phyloP scores from a whole-genome alignment of 1,140 invertebrate genomes.

The Notospermus geniculatus region DNA sequence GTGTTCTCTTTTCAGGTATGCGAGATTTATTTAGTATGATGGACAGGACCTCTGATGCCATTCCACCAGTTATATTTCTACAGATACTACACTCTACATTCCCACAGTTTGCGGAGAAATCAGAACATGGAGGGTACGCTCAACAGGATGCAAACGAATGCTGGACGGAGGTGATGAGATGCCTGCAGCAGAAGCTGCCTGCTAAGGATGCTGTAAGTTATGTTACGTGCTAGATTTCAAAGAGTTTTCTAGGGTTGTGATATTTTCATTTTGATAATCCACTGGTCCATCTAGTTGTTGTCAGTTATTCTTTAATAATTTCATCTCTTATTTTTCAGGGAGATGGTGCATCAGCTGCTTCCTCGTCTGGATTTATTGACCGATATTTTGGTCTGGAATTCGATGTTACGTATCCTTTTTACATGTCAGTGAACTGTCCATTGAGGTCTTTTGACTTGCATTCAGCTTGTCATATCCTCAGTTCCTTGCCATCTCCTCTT shows the following conservation, averaged over 20 bases:
- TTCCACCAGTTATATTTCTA: conserved; percentile 76
- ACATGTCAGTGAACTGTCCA: too few relatives aligned
- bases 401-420: conserved; percentile 64
- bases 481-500: too few relatives aligned
- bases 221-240: too few relatives aligned
- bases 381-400: conserved; percentile 92
- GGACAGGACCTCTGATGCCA: conserved; percentile 60
- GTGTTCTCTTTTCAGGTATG: conserved; percentile 32
- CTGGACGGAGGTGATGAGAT: conserved; percentile 91
- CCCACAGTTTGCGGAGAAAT: conserved; percentile 90
- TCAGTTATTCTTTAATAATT: too few relatives aligned
- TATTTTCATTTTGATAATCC: too few relatives aligned
- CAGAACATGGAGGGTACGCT: conserved; percentile 67
- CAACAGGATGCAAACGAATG: conserved; percentile 72
- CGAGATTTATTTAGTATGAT: conserved; percentile 45
- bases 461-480: too few relatives aligned
- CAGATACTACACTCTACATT: conserved; percentile 77
- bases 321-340: conserved; percentile 7
- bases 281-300: too few relatives aligned
- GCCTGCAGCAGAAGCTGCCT: conserved; percentile 84
- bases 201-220: conserved; percentile 21
- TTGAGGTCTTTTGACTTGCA: too few relatives aligned
- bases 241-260: too few relatives aligned
- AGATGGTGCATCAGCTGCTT: conserved; percentile 18
- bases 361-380: conserved; percentile 69